A percentile compares a stretch with the other conserved stretches of the same genome.
These are phyloP conservation scores for Eremophila alpestris DNA, from an alignment of 2,797 vertebrate species.

Conservation along the genomic window DNA sequence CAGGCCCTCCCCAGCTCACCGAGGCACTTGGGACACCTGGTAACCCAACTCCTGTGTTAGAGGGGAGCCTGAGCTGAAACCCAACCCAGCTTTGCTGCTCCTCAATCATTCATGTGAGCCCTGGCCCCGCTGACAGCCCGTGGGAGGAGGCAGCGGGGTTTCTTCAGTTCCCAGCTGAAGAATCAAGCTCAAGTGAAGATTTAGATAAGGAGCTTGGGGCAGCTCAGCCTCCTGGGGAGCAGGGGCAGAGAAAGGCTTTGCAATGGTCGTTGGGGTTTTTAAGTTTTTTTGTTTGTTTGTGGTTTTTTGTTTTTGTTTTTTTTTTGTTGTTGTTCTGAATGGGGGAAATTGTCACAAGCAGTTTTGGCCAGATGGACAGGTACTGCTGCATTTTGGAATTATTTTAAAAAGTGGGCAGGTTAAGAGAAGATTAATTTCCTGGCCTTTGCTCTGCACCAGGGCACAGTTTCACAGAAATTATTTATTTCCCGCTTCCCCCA, in stretches of 20 bases:
- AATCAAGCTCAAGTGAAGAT: slow-evolving; percentile 14
- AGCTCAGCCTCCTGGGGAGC: neutral
- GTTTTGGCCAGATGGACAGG: neutral
- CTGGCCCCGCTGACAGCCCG: rapidly evolving
- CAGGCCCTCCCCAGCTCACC: neutral
- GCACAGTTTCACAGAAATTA: neutral
- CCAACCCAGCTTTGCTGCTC: neutral
- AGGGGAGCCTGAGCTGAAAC: neutral
- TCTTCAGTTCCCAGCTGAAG: neutral
- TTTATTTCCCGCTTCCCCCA: neutral
- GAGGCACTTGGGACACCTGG: neutral
- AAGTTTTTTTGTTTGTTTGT: too few species aligned
- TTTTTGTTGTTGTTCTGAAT: neutral
- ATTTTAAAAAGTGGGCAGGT: neutral
- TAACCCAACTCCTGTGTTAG: neutral
- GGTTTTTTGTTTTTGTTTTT: too few species aligned
- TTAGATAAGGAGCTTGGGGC: slow-evolving; percentile 58
- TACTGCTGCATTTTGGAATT: neutral
- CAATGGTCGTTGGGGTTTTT: neutral
- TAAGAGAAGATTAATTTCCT: neutral
- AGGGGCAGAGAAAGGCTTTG: neutral
- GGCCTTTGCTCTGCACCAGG: neutral
- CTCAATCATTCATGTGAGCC: slow-evolving; percentile 25
- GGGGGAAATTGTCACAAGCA: neutral
- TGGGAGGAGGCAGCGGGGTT: neutral